These are phyloP conservation scores for Malacoctenus gilli DNA, from an alignment of 2,797 vertebrate genomes.

Conservation along the genomic window DNA sequence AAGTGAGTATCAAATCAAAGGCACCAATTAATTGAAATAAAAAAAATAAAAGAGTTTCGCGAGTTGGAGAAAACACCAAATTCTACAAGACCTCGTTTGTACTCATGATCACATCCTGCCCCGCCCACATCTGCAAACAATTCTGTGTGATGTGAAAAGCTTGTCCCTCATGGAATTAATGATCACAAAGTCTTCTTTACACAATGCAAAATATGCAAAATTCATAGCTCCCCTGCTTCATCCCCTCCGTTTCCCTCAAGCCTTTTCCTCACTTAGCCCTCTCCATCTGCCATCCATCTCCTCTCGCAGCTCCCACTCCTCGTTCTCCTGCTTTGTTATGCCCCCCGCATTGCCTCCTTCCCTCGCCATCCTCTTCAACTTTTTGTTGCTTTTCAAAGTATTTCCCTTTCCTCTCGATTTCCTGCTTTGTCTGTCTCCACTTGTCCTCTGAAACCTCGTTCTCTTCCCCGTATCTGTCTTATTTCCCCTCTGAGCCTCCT, in stretches of 20 bases:
- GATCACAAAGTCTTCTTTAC: slow-evolving; percentile 55
- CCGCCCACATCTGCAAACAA: slow-evolving; percentile 31
- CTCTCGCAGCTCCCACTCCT: slow-evolving; percentile 56
- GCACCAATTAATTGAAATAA: slow-evolving; percentile 16
- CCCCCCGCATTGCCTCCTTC: slow-evolving; percentile 59
- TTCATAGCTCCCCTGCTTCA: slow-evolving; percentile 60
- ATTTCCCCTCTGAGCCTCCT: slow-evolving; percentile 29
- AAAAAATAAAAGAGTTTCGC: slow-evolving; percentile 9
- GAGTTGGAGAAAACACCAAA: slow-evolving; percentile 11
- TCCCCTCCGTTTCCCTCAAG: slow-evolving; percentile 59
- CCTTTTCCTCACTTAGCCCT: slow-evolving; percentile 68
- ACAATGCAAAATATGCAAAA: slow-evolving; percentile 72
- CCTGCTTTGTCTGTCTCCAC: slow-evolving; percentile 41
- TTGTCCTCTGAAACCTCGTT: slow-evolving; percentile 58
- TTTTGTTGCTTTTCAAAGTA: slow-evolving; percentile 51
- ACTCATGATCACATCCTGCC: slow-evolving; percentile 41
- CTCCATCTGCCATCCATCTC: slow-evolving; percentile 71
- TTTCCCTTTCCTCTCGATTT: slow-evolving; percentile 16
- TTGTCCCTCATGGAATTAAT: slow-evolving; percentile 52
- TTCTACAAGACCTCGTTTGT: neutral
- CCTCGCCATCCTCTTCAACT: slow-evolving; percentile 45
- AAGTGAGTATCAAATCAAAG: slow-evolving; percentile 21
- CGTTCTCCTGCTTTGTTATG: slow-evolving; percentile 61
- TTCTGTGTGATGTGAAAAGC: slow-evolving; percentile 53
- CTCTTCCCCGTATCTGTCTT: slow-evolving; percentile 48